phyloP scores from a whole-genome alignment of 2,797 vertebrate species.

The Tolypeutes matacus region DNA sequence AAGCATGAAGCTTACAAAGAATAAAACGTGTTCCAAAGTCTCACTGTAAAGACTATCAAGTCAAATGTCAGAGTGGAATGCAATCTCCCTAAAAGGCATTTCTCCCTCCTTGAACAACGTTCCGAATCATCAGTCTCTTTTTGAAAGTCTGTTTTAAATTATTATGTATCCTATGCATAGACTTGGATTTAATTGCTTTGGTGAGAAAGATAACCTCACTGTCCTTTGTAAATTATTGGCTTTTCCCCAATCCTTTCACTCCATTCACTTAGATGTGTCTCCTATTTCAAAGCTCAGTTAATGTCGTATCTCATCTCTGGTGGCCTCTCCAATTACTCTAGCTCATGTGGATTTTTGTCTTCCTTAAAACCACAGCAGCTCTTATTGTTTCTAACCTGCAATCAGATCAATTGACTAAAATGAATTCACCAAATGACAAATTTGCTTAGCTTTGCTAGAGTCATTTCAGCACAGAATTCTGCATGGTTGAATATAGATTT shows the following conservation, averaged over 20 bases:
- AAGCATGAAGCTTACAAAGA: not conserved
- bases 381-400: not conserved
- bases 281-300: constrained; percentile 12
- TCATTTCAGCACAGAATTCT: not conserved
- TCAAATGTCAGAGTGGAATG: not conserved
- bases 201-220: not conserved
- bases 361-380: constrained; percentile 5
- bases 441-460: constrained; percentile 31
- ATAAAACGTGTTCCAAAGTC: not conserved
- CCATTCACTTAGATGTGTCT: constrained; percentile 2
- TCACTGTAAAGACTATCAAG: not conserved
- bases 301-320: not conserved
- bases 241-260: not conserved
- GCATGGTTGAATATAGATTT: not conserved
- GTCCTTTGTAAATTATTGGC: constrained; percentile 8
- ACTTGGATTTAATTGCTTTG: constrained; percentile 40
- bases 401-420: not conserved
- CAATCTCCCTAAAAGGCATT: not conserved
- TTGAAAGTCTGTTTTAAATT: not conserved
- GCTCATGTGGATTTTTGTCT: not conserved
- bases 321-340: not conserved
- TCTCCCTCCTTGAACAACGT: not conserved
- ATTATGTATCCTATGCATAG: not conserved
- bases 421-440: not conserved
- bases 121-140: not conserved